Evolutionary conservation across 2,797 vertebrate species (phyloP).

Genomic region (Cossypha caffra): DNA sequence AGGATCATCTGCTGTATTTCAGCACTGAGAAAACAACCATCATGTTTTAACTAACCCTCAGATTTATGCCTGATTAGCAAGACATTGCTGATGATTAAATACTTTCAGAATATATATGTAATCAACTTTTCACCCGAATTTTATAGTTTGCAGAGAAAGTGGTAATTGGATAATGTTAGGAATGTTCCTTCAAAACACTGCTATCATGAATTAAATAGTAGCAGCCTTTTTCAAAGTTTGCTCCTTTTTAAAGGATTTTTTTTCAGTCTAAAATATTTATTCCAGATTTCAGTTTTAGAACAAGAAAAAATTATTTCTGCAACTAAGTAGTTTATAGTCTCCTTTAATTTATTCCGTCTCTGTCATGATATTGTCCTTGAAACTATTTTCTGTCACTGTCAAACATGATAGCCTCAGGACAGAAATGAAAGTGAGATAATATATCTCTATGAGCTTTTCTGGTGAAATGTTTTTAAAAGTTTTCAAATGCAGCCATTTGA

Average conservation of each 20-base stretch:
- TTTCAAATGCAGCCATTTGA: slow-evolving; percentile 44
- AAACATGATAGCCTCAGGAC: slow-evolving; percentile 29
- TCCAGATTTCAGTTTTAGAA: background rate
- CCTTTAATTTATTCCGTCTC: slow-evolving; percentile 43
- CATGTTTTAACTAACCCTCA: background rate
- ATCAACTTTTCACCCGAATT: slow-evolving; percentile 27
- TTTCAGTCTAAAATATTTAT: slow-evolving; percentile 8
- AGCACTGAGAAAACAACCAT: background rate
- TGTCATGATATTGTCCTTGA: slow-evolving; percentile 41
- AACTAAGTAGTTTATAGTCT: background rate
- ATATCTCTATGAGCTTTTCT: slow-evolving; percentile 4
- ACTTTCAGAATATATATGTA: background rate
- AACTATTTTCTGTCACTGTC: slow-evolving; percentile 53
- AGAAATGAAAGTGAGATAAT: slow-evolving; percentile 27
- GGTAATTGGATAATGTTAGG: background rate
- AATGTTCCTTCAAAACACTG: background rate
- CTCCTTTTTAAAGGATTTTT: background rate
- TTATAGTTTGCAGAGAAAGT: background rate
- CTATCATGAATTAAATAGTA: slow-evolving; percentile 1
- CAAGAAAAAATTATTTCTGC: slow-evolving; percentile 1
- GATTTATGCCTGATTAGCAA: background rate
- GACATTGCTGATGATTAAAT: background rate
- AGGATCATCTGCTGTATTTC: background rate
- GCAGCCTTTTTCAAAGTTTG: background rate
- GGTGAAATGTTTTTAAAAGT: slow-evolving; percentile 36